phyloP scores from a whole-genome alignment of 1,140 invertebrate species.

The Cotesia vestalis region DNA sequence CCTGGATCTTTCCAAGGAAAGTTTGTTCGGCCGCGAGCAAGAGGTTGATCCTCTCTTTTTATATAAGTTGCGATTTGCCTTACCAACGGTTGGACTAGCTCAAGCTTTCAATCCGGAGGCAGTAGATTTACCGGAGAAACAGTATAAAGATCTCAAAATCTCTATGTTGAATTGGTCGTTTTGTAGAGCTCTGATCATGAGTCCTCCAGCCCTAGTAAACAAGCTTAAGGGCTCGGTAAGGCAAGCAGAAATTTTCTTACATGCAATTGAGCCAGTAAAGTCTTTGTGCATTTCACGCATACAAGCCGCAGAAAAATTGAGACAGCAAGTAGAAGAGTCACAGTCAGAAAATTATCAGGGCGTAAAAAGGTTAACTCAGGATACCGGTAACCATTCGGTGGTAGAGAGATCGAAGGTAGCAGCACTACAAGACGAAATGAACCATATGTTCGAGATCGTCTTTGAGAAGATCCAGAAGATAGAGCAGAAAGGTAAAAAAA shows the following conservation, averaged over 20 bases:
- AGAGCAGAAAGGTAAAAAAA: slow-evolving; percentile 6
- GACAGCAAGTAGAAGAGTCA: not conserved
- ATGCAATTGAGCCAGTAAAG: slow-evolving; percentile 23
- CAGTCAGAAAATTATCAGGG: not conserved
- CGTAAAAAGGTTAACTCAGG: not conserved
- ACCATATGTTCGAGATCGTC: not conserved
- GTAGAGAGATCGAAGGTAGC: not conserved
- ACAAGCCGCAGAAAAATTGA: slow-evolving; percentile 12
- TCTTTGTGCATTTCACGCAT: slow-evolving; percentile 24
- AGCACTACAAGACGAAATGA: not conserved
- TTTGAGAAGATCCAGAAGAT: not conserved
- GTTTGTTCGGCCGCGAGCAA: not conserved
- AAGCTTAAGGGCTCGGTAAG: slow-evolving; percentile 39
- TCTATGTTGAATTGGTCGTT: slow-evolving; percentile 45
- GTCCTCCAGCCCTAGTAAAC: slow-evolving; percentile 36
- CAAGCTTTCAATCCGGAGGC: slow-evolving; percentile 21
- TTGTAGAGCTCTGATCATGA: slow-evolving; percentile 41
- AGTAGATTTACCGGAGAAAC: slow-evolving; percentile 38
- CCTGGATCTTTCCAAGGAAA: slow-evolving; percentile 14
- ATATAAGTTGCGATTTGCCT: slow-evolving; percentile 22
- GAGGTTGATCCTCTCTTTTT: slow-evolving; percentile 7
- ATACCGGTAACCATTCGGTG: not conserved
- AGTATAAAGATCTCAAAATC: slow-evolving; percentile 40
- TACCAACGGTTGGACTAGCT: slow-evolving; percentile 21
- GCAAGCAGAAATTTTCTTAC: slow-evolving; percentile 27